Evolutionary conservation across 2,113 vertebrate genomes (phyloP), one percentile per base, ranked within the genome.

Genomic region (Gambusia holbrooki): DNA sequence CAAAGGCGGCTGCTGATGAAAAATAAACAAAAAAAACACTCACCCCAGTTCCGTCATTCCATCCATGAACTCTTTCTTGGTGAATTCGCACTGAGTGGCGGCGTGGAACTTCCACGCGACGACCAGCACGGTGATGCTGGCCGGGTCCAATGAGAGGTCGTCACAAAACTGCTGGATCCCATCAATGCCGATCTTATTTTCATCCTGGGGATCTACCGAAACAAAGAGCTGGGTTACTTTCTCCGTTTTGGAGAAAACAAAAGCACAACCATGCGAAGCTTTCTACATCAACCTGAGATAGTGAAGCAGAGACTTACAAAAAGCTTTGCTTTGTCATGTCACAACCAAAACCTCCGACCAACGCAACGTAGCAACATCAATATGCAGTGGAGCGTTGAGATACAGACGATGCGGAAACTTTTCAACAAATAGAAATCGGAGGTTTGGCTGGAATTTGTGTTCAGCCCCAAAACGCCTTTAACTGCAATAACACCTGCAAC

Each of bases 101-200:
- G 97, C 98, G 35, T 96, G 94, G 87, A 99, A 98, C 90, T 98
- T 98, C 98, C 98, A 99, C 0, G 96, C 97, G 70, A 98, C 95
- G 30, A 98, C 96, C 89, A 99, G 90, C 80, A 98, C 96, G 2
- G 95, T 96, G 91, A 97, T 94, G 85, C 97, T 98, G 85, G 97
- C 95, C 17, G 98, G 97, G 67, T 99, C 96, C 88, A 99, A 92
- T 32, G 85, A 93, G 76, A 99, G 94, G 88, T 98, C 98, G 30
- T 98, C 97, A 87, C 97, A 98, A 82, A 99, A 98, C 91, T 96
- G 97, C 66, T 98, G 97, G 86, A 99, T 97, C 27, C 97, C 97
- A 74, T 99, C 97, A 65, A 98, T 94, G 42, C 97, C 97, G 37
- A 99, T 98, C 94, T 97, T 99, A 91, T 98, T 98, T 90, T 98